phyloP scores from a whole-genome alignment of 2,888 invertebrate genomes.

The Dinocampus coccinellae region DNA sequence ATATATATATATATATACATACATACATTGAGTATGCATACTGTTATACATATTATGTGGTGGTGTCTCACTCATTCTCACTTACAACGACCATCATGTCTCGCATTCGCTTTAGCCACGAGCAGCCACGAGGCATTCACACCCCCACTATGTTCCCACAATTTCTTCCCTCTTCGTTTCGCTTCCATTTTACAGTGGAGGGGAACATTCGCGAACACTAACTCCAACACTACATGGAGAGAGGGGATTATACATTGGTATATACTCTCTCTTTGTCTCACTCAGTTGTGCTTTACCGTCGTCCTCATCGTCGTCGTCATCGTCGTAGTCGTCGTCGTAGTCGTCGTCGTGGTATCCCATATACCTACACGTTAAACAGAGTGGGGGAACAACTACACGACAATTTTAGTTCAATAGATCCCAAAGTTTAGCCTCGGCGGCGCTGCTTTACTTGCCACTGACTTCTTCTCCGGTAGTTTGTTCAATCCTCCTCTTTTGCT shows the following conservation, averaged over 20 bases:
- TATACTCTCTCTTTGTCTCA: no score
- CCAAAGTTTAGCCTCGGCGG: conserved; percentile 66
- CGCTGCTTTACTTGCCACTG: conserved; percentile 66
- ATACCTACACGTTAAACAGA: conserved; percentile 13
- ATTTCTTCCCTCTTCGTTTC: conserved; percentile 41
- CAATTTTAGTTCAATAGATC: conserved; percentile 69
- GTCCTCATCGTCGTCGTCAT: background rate
- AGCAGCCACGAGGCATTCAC: conserved; percentile 9
- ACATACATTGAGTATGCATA: background rate
- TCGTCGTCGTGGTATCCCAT: background rate
- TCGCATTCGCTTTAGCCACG: background rate
- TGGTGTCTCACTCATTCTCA: conserved; percentile 34
- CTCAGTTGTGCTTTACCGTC: background rate
- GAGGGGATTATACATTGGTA: conserved; percentile 26
- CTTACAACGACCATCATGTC: conserved; percentile 40
- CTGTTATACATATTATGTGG: conserved; percentile 29
- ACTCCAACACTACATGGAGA: conserved; percentile 26
- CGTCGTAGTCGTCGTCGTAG: background rate
- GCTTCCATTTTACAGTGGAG: conserved; percentile 25
- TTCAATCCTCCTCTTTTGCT: conserved; percentile 52
- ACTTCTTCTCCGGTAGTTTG: conserved; percentile 69
- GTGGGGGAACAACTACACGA: conserved; percentile 64
- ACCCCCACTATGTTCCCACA: conserved; percentile 15
- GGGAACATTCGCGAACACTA: background rate
- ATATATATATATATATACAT: background rate